These are phyloP conservation scores for Leptobrachium leishanense DNA, from an alignment of 2,113 vertebrate genomes.

Conservation along the genomic window DNA sequence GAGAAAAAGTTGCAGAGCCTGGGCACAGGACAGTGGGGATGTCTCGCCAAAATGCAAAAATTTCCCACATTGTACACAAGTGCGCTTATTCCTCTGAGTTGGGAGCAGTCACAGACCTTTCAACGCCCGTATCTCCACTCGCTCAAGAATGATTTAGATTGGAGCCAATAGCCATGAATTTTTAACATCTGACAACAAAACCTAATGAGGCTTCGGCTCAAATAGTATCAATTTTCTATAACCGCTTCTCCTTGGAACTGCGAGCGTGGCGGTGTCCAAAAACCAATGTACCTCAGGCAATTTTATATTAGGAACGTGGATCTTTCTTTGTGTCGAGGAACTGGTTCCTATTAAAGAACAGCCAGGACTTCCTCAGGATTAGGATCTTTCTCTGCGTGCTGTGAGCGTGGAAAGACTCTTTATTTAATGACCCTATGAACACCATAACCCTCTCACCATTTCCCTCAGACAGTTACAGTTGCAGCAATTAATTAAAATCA, in stretches of 20 bases:
- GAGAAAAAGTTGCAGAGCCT: slow-evolving; percentile 8
- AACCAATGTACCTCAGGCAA: slow-evolving; percentile 38
- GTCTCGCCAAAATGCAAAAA: slow-evolving; percentile 51
- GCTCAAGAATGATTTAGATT: slow-evolving; percentile 46
- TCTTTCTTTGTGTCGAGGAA: slow-evolving; percentile 15
- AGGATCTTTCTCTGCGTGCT: slow-evolving; percentile 14
- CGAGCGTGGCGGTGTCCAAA: slow-evolving; percentile 29
- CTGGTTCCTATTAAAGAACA: slow-evolving; percentile 42
- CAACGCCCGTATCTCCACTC: slow-evolving; percentile 45
- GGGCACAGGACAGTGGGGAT: slow-evolving; percentile 29
- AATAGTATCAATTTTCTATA: slow-evolving; percentile 41
- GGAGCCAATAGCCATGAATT: slow-evolving; percentile 36
- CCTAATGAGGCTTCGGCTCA: slow-evolving; percentile 37
- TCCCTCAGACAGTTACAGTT: no score
- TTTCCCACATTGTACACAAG: slow-evolving; percentile 43
- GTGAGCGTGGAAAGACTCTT: no score
- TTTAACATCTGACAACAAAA: slow-evolving; percentile 44
- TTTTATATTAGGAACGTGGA: slow-evolving; percentile 21
- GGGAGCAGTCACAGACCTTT: slow-evolving; percentile 37
- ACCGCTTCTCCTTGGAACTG: slow-evolving; percentile 27
- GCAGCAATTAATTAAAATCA: no score
- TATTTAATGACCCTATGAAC: no score
- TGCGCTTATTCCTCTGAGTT: slow-evolving; percentile 37
- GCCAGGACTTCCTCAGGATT: slow-evolving; percentile 32
- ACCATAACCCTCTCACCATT: no score